phyloP scores from a whole-genome alignment of 2,888 invertebrate species.

The Apotomis betuletana region DNA sequence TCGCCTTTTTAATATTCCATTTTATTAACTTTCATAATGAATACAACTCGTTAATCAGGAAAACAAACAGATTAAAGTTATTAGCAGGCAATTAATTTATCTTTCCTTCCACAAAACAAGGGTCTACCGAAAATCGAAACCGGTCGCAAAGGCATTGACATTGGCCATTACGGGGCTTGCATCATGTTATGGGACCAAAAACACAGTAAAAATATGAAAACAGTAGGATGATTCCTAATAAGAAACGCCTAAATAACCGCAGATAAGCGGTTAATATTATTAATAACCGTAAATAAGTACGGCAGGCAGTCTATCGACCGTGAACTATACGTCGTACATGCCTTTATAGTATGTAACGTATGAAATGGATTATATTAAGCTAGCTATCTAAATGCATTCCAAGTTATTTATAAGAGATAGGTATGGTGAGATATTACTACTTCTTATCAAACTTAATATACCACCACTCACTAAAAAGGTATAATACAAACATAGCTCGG shows the following conservation, averaged over 20 bases:
- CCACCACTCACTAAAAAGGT: no score
- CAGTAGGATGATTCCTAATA: constrained; percentile 1
- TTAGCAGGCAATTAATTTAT: constrained; percentile 36
- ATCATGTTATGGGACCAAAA: constrained; percentile 57
- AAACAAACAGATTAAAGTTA: constrained; percentile 24
- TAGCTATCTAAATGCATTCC: no score
- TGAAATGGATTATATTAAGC: no score
- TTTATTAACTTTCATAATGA: neutral
- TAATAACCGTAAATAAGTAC: no score
- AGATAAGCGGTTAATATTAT: no score
- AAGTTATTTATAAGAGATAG: no score
- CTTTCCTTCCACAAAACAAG: constrained; percentile 34
- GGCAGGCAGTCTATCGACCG: neutral
- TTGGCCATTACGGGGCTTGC: constrained; percentile 70
- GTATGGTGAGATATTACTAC: no score
- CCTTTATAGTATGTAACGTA: no score
- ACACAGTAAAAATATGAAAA: neutral
- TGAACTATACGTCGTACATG: neutral
- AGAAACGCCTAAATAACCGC: neutral
- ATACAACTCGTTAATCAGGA: constrained; percentile 27
- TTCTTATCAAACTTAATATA: no score
- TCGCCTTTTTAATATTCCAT: neutral
- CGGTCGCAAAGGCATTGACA: constrained; percentile 70
- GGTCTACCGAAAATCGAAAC: constrained; percentile 51
- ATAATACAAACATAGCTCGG: no score